phyloP scores from a whole-genome alignment of 2,797 vertebrate species.

The Gobionotothen gibberifrons region DNA sequence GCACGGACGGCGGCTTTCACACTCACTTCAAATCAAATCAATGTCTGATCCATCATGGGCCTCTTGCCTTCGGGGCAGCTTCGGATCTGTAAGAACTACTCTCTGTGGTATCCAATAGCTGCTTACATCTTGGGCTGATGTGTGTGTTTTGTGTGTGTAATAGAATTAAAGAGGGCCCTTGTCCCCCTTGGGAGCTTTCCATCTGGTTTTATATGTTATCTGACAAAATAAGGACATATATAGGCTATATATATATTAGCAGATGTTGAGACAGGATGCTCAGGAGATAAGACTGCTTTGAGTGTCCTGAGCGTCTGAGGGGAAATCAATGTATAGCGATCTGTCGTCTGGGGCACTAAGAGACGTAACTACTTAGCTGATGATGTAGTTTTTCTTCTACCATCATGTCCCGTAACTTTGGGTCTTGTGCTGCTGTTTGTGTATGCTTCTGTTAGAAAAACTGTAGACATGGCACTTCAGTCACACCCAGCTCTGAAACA shows the following conservation, averaged over 20 bases:
- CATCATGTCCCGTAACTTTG: neutral
- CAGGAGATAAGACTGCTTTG: constrained; percentile 28
- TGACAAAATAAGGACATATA: constrained; percentile 71
- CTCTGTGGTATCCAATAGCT: constrained; percentile 64
- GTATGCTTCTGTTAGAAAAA: constrained; percentile 7
- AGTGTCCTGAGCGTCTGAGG: neutral
- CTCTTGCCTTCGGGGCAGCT: constrained; percentile 74
- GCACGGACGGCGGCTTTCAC: constrained; percentile 73
- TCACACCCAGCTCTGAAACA: constrained; percentile 1
- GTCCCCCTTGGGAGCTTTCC: constrained; percentile 78
- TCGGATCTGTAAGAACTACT: constrained; percentile 69
- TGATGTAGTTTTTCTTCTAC: neutral
- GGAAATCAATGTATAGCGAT: constrained; percentile 18
- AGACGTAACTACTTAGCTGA: constrained; percentile 3
- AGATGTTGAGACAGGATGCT: constrained; percentile 63
- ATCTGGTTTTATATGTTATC: constrained; percentile 81
- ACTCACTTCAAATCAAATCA: constrained; percentile 86
- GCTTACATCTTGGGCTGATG: constrained; percentile 63
- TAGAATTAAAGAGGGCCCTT: constrained; percentile 78
- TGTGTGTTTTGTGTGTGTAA: constrained; percentile 64
- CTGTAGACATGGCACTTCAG: constrained; percentile 14
- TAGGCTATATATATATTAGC: constrained; percentile 54
- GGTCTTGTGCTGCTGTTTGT: constrained; percentile 9
- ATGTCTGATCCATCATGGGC: constrained; percentile 86
- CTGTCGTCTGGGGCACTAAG: neutral